These are phyloP conservation scores for Leptestheria dahalacensis DNA, from an alignment of 1,140 invertebrate genomes.

Conservation along the genomic window DNA sequence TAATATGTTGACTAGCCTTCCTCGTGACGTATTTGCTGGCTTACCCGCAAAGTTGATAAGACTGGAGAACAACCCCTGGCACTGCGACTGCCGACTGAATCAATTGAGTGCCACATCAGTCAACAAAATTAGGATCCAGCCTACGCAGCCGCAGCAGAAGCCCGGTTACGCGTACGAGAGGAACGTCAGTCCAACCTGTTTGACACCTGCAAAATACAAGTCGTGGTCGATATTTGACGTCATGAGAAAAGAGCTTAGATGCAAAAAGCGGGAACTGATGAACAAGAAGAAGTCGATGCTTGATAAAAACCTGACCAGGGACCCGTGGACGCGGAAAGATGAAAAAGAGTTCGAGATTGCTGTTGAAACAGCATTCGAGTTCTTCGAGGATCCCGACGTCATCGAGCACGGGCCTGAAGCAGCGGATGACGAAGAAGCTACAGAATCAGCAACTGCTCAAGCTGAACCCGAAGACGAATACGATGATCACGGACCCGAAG, in stretches of 20 bases:
- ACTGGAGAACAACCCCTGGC: conserved; percentile 49
- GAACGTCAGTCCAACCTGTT: conserved; percentile 42
- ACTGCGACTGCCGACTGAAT: conserved; percentile 40
- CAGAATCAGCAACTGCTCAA: neutral
- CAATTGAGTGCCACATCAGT: conserved; percentile 37
- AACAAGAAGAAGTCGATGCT: too few species aligned
- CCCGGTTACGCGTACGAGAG: conserved; percentile 29
- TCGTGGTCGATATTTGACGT: conserved; percentile 44
- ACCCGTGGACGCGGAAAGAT: neutral
- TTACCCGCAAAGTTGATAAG: conserved; percentile 37
- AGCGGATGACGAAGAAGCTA: neutral
- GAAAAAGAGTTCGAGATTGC: neutral
- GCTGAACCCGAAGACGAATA: neutral
- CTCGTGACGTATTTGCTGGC: conserved; percentile 37
- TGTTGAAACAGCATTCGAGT: neutral
- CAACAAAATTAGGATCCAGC: conserved; percentile 27
- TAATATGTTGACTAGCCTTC: conserved; percentile 41
- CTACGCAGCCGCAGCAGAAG: neutral
- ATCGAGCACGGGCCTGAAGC: neutral
- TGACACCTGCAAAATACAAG: conserved; percentile 35
- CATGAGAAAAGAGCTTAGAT: conserved; percentile 30
- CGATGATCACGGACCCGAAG: neutral
- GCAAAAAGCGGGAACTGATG: conserved; percentile 7
- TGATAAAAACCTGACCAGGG: neutral
- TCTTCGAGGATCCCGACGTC: neutral